Percentiles rank a stretch among this genome's conserved stretches.
Conservation (phyloP, 2,888 invertebrate genomes). For the Ectropis crepuscularia region DNA sequence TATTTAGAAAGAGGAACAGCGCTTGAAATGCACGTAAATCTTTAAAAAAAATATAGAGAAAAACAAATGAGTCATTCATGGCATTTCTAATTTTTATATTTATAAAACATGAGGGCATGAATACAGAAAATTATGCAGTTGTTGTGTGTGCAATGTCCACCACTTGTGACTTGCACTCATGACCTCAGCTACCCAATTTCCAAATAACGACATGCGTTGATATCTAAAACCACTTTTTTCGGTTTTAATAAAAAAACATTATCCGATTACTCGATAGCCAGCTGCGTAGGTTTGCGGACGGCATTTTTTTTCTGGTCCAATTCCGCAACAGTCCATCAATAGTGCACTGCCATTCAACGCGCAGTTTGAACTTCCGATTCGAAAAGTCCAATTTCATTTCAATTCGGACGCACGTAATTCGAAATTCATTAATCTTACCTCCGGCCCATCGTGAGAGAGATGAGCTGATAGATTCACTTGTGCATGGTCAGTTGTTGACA, state of each 20-base stretch:
- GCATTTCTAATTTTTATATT: no score
- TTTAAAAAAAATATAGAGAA: no score
- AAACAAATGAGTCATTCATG: no score
- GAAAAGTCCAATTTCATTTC: conserved; percentile 77
- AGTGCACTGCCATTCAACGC: conserved; percentile 70
- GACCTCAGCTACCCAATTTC: neutral
- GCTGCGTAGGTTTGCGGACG: conserved; percentile 77
- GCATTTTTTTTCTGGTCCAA: conserved; percentile 60
- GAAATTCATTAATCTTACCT: conserved; percentile 79
- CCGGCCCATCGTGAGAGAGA: conserved; percentile 54
- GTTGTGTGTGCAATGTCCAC: no score
- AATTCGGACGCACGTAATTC: conserved; percentile 81
- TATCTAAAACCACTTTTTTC: conserved; percentile 33
- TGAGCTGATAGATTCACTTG: conserved; percentile 68
- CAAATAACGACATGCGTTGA: conserved; percentile 33
- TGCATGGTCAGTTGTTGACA: conserved; percentile 83
- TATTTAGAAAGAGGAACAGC: no score
- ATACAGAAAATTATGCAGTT: no score
- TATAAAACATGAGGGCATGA: no score
- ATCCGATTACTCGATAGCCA: conserved; percentile 79
- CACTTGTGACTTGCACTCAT: no score
- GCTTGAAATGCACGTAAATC: no score
- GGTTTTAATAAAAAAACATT: conserved; percentile 66
- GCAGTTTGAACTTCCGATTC: conserved; percentile 78
- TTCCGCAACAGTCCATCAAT: conserved; percentile 74